A percentile compares a stretch with the other conserved stretches of the same genome.
These are phyloP conservation scores for Sphinx pinastri DNA, from an alignment of 2,888 invertebrate species.

Conservation along the genomic window DNA sequence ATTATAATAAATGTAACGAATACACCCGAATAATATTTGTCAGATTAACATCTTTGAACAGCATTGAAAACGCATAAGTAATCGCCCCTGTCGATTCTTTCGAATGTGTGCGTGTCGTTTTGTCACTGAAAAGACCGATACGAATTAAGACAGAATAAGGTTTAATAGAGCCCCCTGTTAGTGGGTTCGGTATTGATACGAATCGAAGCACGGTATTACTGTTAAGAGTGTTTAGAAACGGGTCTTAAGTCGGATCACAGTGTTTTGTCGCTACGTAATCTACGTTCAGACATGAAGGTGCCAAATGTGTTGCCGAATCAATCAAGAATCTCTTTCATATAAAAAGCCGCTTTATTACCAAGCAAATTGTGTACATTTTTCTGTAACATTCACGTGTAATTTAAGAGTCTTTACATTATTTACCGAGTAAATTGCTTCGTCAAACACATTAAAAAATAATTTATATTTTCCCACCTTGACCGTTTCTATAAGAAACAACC, in stretches of 20 bases:
- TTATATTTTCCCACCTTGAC: conserved; percentile 15
- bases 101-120: not conserved
- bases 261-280: conserved; percentile 19
- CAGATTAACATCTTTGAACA: not conserved
- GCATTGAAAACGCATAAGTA: not conserved
- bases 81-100: no score
- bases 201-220: not conserved
- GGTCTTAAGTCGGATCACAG: conserved; percentile 4
- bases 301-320: conserved; percentile 18
- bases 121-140: not conserved
- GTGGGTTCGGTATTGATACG: not conserved
- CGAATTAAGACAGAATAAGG: not conserved
- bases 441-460: conserved; percentile 12
- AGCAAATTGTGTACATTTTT: conserved; percentile 2
- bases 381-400: not conserved
- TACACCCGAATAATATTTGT: no score
- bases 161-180: not conserved
- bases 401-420: conserved; percentile 1
- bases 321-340: conserved; percentile 8
- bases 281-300: conserved; percentile 3
- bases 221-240: not conserved
- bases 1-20: no score
- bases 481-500: conserved; percentile 1
- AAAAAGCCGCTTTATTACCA: not conserved
- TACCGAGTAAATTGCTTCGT: not conserved